Evolutionary conservation across 2,888 invertebrate genomes (phyloP).

Genomic region (Catocala nupta): DNA sequence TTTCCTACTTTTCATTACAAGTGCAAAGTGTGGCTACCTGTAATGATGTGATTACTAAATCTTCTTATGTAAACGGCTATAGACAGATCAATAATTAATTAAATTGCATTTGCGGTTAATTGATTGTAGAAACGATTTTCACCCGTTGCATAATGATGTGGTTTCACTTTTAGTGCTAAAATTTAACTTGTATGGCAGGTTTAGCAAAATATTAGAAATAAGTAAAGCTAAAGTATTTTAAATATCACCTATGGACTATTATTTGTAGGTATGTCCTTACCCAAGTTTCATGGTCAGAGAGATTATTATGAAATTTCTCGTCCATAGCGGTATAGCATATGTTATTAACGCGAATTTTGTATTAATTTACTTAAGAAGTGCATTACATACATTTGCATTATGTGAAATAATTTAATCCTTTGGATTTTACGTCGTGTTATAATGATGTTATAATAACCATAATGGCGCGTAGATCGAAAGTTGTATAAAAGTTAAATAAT

Average conservation of each 20-base stretch:
- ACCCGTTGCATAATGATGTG: too few species aligned
- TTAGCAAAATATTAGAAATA: too few species aligned
- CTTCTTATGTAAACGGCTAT: too few species aligned
- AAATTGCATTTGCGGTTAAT: background rate
- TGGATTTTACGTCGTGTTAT: background rate
- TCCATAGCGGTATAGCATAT: background rate
- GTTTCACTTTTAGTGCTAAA: too few species aligned
- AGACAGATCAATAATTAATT: too few species aligned
- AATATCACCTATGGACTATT: too few species aligned
- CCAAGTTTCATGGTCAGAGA: background rate
- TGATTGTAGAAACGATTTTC: background rate
- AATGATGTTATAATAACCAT: background rate
- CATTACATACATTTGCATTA: slow-evolving; percentile 27
- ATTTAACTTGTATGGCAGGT: too few species aligned
- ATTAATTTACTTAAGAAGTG: slow-evolving; percentile 23
- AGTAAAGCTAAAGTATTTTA: too few species aligned
- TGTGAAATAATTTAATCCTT: slow-evolving; percentile 22
- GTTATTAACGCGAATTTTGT: slow-evolving; percentile 12
- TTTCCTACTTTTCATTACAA: too few species aligned
- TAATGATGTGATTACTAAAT: too few species aligned
- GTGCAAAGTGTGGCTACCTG: too few species aligned
- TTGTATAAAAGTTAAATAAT: slow-evolving; percentile 3
- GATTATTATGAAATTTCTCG: background rate
- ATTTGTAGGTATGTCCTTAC: too few species aligned
- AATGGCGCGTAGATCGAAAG: background rate